Conservation (phyloP, 2,888 invertebrate species). For the Drosophila prolongata region DNA sequence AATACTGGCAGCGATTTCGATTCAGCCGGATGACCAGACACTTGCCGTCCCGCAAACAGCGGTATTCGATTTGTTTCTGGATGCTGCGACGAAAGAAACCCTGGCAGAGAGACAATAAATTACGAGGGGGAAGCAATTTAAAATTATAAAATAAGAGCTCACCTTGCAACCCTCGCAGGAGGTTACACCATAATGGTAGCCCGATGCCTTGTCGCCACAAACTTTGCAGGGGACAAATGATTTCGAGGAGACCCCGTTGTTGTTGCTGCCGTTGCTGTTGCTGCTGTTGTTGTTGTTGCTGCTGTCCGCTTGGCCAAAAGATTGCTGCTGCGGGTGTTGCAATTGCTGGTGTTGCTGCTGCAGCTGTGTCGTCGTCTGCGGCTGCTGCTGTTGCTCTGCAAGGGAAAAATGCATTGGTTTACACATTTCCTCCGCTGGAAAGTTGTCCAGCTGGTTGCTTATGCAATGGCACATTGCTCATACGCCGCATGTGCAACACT, state of each 20-base stretch:
- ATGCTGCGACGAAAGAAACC: conserved; percentile 98
- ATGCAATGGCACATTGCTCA: conserved; percentile 60
- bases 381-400: conserved; percentile 64
- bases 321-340: conserved; percentile 83
- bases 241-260: conserved; percentile 91
- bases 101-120: conserved; percentile 85
- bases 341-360: conserved; percentile 81
- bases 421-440: conserved; percentile 52
- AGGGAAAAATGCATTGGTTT: conserved; percentile 59
- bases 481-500: conserved; percentile 49
- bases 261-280: conserved; percentile 85
- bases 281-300: conserved; percentile 51
- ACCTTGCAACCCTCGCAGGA: conserved; percentile 99
- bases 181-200: conserved; percentile 98
- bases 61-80: conserved; percentile 98
- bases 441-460: conserved; percentile 54
- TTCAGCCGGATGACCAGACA: conserved; percentile 96
- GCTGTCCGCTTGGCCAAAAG: conserved; percentile 49
- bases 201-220: conserved; percentile 96
- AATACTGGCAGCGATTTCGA: conserved; percentile 97
- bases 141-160: conserved; percentile 66
- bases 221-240: conserved; percentile 97
- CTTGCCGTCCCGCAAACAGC: conserved; percentile 96
- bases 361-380: conserved; percentile 41
- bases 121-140: background rate